These are phyloP conservation scores for Suillia variegata DNA, from an alignment of 2,888 invertebrate genomes.

Conservation along the genomic window DNA sequence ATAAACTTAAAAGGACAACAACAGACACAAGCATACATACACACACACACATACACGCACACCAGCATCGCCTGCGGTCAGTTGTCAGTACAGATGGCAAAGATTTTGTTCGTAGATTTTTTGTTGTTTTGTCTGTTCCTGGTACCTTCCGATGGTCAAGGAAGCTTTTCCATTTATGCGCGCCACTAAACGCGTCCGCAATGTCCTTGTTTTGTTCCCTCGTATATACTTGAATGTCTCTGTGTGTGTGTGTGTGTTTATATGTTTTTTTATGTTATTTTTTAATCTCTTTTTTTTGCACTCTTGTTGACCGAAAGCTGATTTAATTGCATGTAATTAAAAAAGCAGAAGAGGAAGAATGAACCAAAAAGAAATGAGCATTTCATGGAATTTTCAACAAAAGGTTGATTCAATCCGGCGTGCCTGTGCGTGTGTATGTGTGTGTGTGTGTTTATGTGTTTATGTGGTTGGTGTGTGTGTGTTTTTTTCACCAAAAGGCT, in stretches of 20 bases:
- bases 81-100: conserved; percentile 1
- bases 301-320: conserved; percentile 32
- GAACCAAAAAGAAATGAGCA: conserved; percentile 47
- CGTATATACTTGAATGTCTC: not conserved
- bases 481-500: no score
- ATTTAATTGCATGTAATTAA: conserved; percentile 55
- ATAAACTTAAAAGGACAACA: no score
- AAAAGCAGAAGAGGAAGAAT: conserved; percentile 37
- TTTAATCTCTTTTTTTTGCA: not conserved
- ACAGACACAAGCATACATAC: not conserved
- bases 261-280: not conserved
- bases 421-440: no score
- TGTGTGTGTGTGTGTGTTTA: not conserved
- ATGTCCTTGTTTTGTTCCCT: not conserved
- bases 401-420: no score
- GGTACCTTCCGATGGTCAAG: not conserved
- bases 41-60: not conserved
- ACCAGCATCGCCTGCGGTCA: not conserved
- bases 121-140: not conserved
- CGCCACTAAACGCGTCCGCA: not conserved
- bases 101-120: not conserved
- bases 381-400: conserved; percentile 14
- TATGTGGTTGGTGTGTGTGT: no score
- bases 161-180: no score
- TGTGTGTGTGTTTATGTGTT: no score